A percentile compares a stretch with the other conserved stretches of the same genome.
phyloP scores from a whole-genome alignment of 2,888 invertebrate species.

The Pollenia labialis region DNA sequence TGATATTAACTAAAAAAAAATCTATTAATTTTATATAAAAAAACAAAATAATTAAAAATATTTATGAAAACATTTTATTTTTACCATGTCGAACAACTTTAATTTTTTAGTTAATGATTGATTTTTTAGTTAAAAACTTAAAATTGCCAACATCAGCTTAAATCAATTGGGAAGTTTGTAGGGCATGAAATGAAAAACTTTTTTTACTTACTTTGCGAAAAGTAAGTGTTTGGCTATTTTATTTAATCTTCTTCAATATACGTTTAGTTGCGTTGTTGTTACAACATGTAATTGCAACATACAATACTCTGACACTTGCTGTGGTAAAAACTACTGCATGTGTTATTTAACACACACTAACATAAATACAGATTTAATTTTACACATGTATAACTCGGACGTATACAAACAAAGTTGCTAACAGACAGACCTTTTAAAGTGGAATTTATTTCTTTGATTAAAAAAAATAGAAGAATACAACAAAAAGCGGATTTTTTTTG shows the following conservation, averaged over 20 bases:
- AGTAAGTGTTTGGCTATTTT: slow-evolving; percentile 58
- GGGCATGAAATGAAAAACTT: slow-evolving; percentile 45
- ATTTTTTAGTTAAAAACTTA: slow-evolving; percentile 2
- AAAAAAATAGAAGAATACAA: not conserved
- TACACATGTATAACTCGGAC: not conserved
- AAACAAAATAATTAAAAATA: not conserved
- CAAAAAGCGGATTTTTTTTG: too few species aligned
- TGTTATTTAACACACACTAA: not conserved
- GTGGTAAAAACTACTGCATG: not conserved
- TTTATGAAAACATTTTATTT: not conserved
- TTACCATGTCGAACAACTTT: not conserved
- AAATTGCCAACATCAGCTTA: slow-evolving; percentile 7
- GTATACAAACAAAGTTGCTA: not conserved
- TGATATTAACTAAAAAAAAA: not conserved
- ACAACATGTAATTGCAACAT: not conserved
- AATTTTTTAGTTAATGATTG: slow-evolving; percentile 2
- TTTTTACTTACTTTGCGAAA: slow-evolving; percentile 48
- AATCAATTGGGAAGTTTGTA: slow-evolving; percentile 17
- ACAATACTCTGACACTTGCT: not conserved
- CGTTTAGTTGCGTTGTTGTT: not conserved
- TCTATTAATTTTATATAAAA: not conserved
- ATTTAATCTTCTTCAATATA: slow-evolving; percentile 49
- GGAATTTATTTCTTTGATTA: too few species aligned
- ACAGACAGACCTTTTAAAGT: not conserved
- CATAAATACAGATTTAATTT: not conserved